Evolutionary conservation across 2,797 vertebrate genomes (phyloP).

Genomic region (Acrossocheilus fasciatus): DNA sequence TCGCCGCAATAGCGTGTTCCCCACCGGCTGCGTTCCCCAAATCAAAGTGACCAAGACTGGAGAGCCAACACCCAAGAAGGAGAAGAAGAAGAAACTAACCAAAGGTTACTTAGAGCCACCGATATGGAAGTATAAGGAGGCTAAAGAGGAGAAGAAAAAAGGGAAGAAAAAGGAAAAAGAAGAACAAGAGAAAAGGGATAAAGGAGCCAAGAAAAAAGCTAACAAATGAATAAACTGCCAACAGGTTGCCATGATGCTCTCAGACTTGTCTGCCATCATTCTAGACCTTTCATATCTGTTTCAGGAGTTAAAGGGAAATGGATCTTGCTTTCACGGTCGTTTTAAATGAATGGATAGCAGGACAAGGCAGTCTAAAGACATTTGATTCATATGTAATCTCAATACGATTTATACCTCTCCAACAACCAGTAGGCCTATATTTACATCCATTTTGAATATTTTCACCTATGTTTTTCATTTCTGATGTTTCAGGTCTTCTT

Average conservation of each 20-base stretch:
- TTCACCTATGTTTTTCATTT: not conserved
- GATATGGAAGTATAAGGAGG: slow-evolving; percentile 88
- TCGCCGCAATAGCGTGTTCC: slow-evolving; percentile 78
- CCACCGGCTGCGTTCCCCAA: slow-evolving; percentile 78
- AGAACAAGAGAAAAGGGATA: slow-evolving; percentile 55
- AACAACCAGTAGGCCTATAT: slow-evolving; percentile 8
- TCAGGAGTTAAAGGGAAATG: slow-evolving; percentile 35
- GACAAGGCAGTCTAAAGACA: slow-evolving; percentile 1
- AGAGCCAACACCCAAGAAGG: slow-evolving; percentile 64
- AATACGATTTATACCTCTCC: not conserved
- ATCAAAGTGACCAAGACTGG: slow-evolving; percentile 83
- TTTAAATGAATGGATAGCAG: not conserved
- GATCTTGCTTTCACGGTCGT: not conserved
- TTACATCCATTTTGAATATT: not conserved
- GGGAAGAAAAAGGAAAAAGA: slow-evolving; percentile 71
- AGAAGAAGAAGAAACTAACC: slow-evolving; percentile 63
- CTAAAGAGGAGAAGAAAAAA: slow-evolving; percentile 80
- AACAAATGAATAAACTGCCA: slow-evolving; percentile 41
- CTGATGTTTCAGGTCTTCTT: not conserved
- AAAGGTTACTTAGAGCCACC: slow-evolving; percentile 83
- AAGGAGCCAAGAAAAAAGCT: slow-evolving; percentile 44
- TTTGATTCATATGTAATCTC: not conserved
- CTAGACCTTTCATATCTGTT: not conserved
- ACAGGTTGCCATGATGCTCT: slow-evolving; percentile 13
- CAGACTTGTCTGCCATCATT: slow-evolving; percentile 16